Evolutionary conservation across 1,140 invertebrate genomes (phyloP), one percentile per base, ranked within the genome.

Genomic region (Drosophila sulfurigaster): DNA sequence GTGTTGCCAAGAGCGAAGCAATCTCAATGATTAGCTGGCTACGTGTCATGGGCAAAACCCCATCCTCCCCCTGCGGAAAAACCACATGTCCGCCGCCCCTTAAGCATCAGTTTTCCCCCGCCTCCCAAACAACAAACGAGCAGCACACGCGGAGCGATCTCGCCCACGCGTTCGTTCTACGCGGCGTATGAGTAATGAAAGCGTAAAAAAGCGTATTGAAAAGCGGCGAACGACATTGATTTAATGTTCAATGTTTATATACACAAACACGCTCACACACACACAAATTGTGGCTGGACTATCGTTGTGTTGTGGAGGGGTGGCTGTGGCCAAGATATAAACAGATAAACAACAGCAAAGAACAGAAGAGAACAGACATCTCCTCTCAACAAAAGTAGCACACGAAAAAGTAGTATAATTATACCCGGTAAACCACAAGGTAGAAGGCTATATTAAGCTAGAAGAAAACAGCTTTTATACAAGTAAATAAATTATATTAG

Each of bases 131-230:
- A 5, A n/a, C 51, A 51, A 6, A 13, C 13, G 11, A 59, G 46
- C 46, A 63, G 35, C 63, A 81, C 69, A 65, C 65, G 63, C 79
- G 69, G 64, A 54, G 35, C 35, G 41, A 20, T 15, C 51, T 1
- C 3, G 35, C 13, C 28, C n/a, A 52, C 46, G 15, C 35, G 15
- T 10, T 16, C 57, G 57, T 79, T 79, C 82, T 75, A 75, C 79
- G 79, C 82, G 75, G 72, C 83, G 83, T 80, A 87, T 87, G 74
- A 82, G 77, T 73, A 88, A 87, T 87, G 71, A 67, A 87, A 82
- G 20, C 63, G 69, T 56, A 20, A 32, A 38, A 38, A 56, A 56
- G 35, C 52, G 32, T 75, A 82, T 79, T 79, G 79, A 82, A 82
- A 82, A 80, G 72, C 80, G 73, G 66, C 73, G 54, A 88, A 25